These are phyloP conservation scores for Drosophila hawaiiensis DNA, from an alignment of 2,888 invertebrate genomes.

Conservation along the genomic window DNA sequence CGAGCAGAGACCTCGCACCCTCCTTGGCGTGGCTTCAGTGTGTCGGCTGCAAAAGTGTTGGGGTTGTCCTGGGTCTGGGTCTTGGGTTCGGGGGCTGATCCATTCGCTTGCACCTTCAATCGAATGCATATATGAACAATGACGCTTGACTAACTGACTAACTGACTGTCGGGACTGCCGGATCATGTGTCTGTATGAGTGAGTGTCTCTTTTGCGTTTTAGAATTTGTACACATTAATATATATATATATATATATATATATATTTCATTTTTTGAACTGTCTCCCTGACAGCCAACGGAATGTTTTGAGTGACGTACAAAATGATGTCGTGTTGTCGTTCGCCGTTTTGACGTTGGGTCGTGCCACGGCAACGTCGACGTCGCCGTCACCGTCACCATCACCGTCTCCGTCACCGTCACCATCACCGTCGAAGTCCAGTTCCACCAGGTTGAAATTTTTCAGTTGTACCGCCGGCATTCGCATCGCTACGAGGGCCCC, in stretches of 20 bases:
- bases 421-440: conserved; percentile 18
- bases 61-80: conserved; percentile 40
- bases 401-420: not conserved
- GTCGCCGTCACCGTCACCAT: not conserved
- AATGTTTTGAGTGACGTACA: conserved; percentile 82
- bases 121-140: conserved; percentile 42
- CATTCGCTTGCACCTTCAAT: conserved; percentile 46
- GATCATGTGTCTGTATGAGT: conserved; percentile 39
- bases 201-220: conserved; percentile 69
- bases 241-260: conserved; percentile 5
- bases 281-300: conserved; percentile 78
- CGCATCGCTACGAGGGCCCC: conserved; percentile 43
- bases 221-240: conserved; percentile 47
- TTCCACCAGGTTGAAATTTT: conserved; percentile 72
- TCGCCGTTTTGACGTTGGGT: conserved; percentile 40
- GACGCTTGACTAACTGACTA: conserved; percentile 40
- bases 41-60: conserved; percentile 12
- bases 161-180: conserved; percentile 26
- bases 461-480: conserved; percentile 62
- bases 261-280: conserved; percentile 77
- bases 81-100: conserved; percentile 42
- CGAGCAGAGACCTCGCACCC: conserved; percentile 25
- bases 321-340: conserved; percentile 83
- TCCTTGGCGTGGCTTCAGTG: conserved; percentile 2
- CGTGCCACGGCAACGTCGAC: conserved; percentile 53